phyloP scores from a whole-genome alignment of 2,888 invertebrate genomes.

The Lasioglossum calceatum region DNA sequence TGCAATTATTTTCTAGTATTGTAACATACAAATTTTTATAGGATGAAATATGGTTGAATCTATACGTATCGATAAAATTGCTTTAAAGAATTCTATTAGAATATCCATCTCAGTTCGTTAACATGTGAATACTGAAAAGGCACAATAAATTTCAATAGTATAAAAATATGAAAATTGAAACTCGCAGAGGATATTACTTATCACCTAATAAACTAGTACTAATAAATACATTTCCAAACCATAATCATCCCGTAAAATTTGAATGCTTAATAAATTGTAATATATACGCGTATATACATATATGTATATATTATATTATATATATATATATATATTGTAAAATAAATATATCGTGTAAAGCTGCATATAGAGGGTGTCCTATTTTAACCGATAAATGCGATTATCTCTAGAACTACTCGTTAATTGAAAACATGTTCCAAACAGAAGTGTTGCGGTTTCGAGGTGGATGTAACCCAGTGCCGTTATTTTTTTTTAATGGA shows the following conservation, averaged over 20 bases:
- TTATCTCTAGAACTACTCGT: too few relatives aligned
- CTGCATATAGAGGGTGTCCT: constrained; percentile 5
- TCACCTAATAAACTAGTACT: constrained; percentile 48
- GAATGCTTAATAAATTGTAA: constrained; percentile 27
- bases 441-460: too few relatives aligned
- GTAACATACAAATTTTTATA: constrained; percentile 29
- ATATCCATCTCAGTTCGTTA: constrained; percentile 57
- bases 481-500: too few relatives aligned
- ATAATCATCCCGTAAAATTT: constrained; percentile 56
- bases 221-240: constrained; percentile 54
- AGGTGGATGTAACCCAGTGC: too few relatives aligned
- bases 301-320: not conserved
- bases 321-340: constrained; percentile 1
- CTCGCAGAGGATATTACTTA: constrained; percentile 63
- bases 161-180: constrained; percentile 78
- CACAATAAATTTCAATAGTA: constrained; percentile 78
- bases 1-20: constrained; percentile 32
- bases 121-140: constrained; percentile 75
- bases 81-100: constrained; percentile 56
- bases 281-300: not conserved
- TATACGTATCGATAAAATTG: constrained; percentile 48
- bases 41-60: constrained; percentile 44
- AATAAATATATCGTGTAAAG: constrained; percentile 30
- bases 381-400: too few relatives aligned
- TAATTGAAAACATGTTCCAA: too few relatives aligned